Conservation (phyloP, 2,888 invertebrate genomes). For the Odontothrips loti region DNA sequence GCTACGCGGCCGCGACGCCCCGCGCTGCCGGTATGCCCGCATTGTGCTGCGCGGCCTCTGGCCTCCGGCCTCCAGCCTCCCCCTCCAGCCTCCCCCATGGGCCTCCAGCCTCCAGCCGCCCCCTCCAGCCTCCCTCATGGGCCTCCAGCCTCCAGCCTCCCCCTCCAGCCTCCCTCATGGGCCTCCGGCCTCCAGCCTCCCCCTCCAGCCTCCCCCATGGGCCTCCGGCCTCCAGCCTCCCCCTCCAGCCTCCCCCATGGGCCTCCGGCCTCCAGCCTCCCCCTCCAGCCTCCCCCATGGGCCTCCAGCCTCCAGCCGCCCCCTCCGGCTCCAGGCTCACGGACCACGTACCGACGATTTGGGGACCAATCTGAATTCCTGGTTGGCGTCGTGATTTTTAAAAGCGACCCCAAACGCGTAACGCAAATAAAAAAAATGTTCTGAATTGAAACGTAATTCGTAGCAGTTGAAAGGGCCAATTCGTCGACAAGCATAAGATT, state of each 20-base stretch:
- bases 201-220: too few relatives aligned
- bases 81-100: background rate
- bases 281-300: background rate
- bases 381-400: background rate
- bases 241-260: background rate
- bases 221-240: background rate
- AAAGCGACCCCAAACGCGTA: too few relatives aligned
- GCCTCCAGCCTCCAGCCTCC: background rate
- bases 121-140: too few relatives aligned
- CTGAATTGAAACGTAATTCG: too few relatives aligned
- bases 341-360: constrained; percentile 5
- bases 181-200: background rate
- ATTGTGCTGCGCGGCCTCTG: too few relatives aligned
- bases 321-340: background rate
- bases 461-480: too few relatives aligned
- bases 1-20: background rate
- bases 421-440: too few relatives aligned
- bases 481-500: too few relatives aligned
- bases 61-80: background rate
- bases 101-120: background rate
- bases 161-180: background rate
- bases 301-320: background rate
- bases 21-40: background rate
- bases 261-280: background rate
- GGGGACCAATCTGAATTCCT: constrained; percentile 4